Base-by-base conservation (phyloP, 2,113 vertebrate genomes). In the Eurystomus gularis region DNA sequence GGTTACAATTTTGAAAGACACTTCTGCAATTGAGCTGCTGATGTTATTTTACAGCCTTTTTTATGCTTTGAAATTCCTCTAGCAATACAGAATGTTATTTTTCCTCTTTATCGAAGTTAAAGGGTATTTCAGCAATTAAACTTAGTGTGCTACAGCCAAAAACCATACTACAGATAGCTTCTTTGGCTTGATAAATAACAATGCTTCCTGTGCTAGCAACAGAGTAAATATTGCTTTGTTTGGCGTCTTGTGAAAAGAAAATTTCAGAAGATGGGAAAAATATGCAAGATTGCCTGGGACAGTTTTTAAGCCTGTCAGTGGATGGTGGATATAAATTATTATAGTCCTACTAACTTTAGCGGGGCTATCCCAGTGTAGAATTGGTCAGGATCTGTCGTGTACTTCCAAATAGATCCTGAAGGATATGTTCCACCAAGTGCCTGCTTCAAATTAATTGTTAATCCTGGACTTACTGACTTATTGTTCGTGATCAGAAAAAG, bases 81-180 rank as follows among this genome's bases (percentile, higher is more conserved):
- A 79, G 88, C 76, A 72, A 86, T 75, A 73, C 57, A 86, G 82
- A 91, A 95, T 90, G 90, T 94, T 96, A n/a, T 92, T 96, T 93
- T 97, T 94, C 60, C 72, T 57, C 86, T 95, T 92, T 93, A 94
- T 96, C 86, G 75, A 81, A 81, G 82, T 92, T 80, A 90, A 83
- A 86, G 92, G 71, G 51, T 81, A 62, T 94, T 93, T 88, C 72
- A 76, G 77, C 88, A 81, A 79, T 96, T 90, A 52, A 95, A 86
- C 25, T 82, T 6, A 13, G 64, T 17, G 60, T 65, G 25, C 68
- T 81, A 51, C 55, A 48, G 94, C 93, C 93, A 96, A 82, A 82
- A 90, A 62, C 7, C 72, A 33, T 82, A 80, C 15, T 78, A 11
- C 60, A 78, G 78, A 92, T 66, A 77, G 42, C 82, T 90, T 11